Conservation (phyloP, 2,888 invertebrate genomes). For the Zaprionus lineosus region DNA sequence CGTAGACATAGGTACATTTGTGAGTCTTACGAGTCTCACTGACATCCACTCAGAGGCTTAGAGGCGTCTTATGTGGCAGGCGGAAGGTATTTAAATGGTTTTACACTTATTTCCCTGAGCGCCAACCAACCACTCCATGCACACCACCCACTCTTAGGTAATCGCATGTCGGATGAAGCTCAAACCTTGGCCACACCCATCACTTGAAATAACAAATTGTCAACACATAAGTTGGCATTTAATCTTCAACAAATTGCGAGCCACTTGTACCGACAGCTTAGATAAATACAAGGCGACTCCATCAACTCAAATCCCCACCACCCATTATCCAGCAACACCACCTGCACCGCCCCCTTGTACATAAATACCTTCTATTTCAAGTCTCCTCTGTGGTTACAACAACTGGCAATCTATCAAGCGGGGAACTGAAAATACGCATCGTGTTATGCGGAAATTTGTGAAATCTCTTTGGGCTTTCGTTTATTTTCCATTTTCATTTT, state of each 20-base stretch:
- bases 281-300: conserved; percentile 65
- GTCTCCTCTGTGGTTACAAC: conserved; percentile 2
- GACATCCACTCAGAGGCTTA: background rate
- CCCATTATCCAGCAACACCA: conserved; percentile 8
- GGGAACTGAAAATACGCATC: conserved; percentile 47
- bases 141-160: conserved; percentile 5
- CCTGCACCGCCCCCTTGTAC: background rate
- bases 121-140: too few species aligned
- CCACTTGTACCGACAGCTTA: conserved; percentile 76
- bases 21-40: background rate
- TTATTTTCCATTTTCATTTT: conserved; percentile 14
- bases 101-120: background rate
- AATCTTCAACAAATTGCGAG: conserved; percentile 76
- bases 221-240: conserved; percentile 74
- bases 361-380: background rate
- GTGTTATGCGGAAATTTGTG: conserved; percentile 73
- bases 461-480: conserved; percentile 58
- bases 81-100: conserved; percentile 26
- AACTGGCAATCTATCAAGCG: conserved; percentile 69
- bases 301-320: conserved; percentile 19
- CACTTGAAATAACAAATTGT: conserved; percentile 71
- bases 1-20: too few species aligned
- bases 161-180: conserved; percentile 43
- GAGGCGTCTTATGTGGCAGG: background rate
- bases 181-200: conserved; percentile 40